Conservation (phyloP, 2,888 invertebrate genomes). For the Calliphora vomitoria region DNA sequence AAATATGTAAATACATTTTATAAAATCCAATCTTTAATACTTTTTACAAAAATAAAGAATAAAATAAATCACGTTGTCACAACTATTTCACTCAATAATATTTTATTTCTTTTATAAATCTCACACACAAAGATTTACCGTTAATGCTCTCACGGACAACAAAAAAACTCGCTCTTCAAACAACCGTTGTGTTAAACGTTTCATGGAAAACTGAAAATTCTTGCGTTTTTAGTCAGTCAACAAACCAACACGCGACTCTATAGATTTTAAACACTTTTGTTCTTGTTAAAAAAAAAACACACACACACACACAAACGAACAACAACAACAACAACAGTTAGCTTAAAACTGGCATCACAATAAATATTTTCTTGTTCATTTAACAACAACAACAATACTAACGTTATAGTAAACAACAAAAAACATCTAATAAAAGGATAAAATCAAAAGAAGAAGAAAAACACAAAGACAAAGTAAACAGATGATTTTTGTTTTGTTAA, state of each 20-base stretch:
- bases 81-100: neutral
- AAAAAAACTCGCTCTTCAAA: neutral
- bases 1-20: too few species aligned
- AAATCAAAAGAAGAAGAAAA: neutral
- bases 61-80: neutral
- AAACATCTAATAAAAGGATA: neutral
- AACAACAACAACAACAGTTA: conserved; percentile 4
- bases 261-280: neutral
- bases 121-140: conserved; percentile 24
- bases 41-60: too few species aligned
- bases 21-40: neutral
- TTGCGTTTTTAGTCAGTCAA: conserved; percentile 18
- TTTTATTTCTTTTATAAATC: neutral
- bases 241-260: conserved; percentile 24
- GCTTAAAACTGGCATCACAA: neutral
- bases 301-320: neutral
- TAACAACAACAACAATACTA: conserved; percentile 10
- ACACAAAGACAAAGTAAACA: neutral
- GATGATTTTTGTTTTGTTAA: neutral
- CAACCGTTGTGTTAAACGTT: conserved; percentile 59
- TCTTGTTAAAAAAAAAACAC: too few species aligned
- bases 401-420: conserved; percentile 17
- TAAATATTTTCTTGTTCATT: neutral
- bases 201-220: conserved; percentile 65
- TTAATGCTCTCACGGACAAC: neutral